Evolutionary conservation across 2,888 invertebrate species (phyloP), one percentile per base, ranked within the genome.

Genomic region (Phasia obesa): DNA sequence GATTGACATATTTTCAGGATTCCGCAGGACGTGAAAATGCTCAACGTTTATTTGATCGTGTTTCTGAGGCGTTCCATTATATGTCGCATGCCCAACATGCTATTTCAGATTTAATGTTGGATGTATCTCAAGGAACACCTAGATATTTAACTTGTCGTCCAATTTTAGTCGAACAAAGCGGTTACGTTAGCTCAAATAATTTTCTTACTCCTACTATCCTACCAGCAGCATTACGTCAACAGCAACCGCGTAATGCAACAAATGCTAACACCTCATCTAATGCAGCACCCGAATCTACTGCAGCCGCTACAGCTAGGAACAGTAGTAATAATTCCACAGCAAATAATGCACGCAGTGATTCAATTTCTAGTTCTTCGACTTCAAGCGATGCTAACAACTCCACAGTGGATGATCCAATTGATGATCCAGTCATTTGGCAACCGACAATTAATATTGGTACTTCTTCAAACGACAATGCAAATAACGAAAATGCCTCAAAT

Each of bases 61-160:
- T 97, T 0, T 95, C 96, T 0, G 96, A 96, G 89, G 93, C 95
- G 25, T 92, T 97, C 88, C 98, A 98, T 90, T 95, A 94, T 85
- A 92, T 98, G 86, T 94, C 97, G 2, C 98, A 98, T 88, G 96
- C 96, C 1, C 96, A 96, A 90, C 98, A 98, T 89, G 95, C 96
- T 0, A 92, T 97, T 59, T 97, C 97, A 87, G 98, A 98, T 89
- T 93, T 98, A 60, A 95, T 95, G 90, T 93, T 96, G 59, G 94
- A 96, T 87, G 93, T 95, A 83, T 92, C 93, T 35, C 93, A 93
- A 85, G 92, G 93, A 5, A 93, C 95, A 5, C 96, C 96, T 0
- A 92, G 97, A 78, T 93, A 93, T 80, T 92, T 97, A 51, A 92
- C 94, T 65, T 95, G 95, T 87, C 93, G 95, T 44, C 95, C 95